Conservation (phyloP, 2,797 vertebrate genomes). For the Clarias platycephalus region DNA sequence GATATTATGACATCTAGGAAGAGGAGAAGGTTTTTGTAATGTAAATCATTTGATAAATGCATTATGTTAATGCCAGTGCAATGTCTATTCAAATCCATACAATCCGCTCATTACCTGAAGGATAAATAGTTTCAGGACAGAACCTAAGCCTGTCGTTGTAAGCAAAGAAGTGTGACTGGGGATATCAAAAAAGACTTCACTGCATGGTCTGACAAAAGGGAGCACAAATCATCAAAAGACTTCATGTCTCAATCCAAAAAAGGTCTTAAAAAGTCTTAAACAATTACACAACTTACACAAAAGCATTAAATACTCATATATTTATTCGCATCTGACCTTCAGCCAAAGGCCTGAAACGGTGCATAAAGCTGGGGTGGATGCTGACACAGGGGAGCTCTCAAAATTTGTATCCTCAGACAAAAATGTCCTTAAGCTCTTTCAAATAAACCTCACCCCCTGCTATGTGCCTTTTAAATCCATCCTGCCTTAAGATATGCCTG, state of each 20-base stretch:
- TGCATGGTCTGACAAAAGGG: too few relatives aligned
- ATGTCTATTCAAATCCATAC: background rate
- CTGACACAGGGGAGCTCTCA: constrained; percentile 10
- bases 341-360: background rate
- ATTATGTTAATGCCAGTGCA: constrained; percentile 29
- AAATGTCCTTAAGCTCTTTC: constrained; percentile 10
- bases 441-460: constrained; percentile 2
- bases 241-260: too few relatives aligned
- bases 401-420: constrained; percentile 7
- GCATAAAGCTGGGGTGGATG: background rate
- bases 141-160: background rate
- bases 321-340: background rate
- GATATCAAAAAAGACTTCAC: constrained; percentile 57
- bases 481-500: constrained; percentile 3
- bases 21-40: constrained; percentile 4
- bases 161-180: constrained; percentile 62
- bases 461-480: background rate
- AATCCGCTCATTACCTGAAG: background rate
- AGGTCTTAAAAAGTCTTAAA: too few relatives aligned
- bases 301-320: background rate
- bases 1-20: constrained; percentile 37
- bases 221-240: background rate
- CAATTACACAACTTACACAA: background rate
- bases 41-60: constrained; percentile 32
- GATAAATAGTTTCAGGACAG: background rate